phyloP scores from a whole-genome alignment of 2,797 vertebrate genomes.

The Galago senegalensis region DNA sequence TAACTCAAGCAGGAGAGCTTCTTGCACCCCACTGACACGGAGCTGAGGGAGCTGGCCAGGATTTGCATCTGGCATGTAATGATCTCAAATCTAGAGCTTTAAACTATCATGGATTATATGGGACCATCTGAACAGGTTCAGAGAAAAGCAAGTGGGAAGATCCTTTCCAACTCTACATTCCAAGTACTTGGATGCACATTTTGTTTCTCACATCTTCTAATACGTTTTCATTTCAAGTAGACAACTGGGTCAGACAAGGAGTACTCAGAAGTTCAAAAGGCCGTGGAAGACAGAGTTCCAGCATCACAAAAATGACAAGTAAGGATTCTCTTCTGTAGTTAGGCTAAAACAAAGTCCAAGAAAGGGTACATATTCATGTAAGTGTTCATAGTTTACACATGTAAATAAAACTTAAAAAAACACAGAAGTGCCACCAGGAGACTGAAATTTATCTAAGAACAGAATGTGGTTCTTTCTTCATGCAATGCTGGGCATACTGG shows the following conservation, averaged over 20 bases:
- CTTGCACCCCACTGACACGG: background rate
- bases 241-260: background rate
- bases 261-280: constrained; percentile 20
- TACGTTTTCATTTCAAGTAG: constrained; percentile 45
- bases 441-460: constrained; percentile 29
- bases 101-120: background rate
- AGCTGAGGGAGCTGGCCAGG: background rate
- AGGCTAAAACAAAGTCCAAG: constrained; percentile 38
- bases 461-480: constrained; percentile 30
- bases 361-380: constrained; percentile 23
- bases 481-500: fast-evolving
- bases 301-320: constrained; percentile 40
- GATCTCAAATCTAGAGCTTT: constrained; percentile 44
- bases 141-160: constrained; percentile 32
- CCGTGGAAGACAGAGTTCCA: background rate
- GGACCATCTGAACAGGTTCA: background rate
- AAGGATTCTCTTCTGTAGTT: constrained; percentile 40
- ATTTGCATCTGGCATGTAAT: background rate
- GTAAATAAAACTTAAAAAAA: background rate
- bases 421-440: background rate
- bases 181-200: background rate
- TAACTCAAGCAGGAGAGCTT: background rate
- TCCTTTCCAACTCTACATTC: background rate
- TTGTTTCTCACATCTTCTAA: background rate
- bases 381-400: background rate